Base-by-base conservation (phyloP, 2,888 invertebrate genomes). In the Zaprionus obscuricornis region DNA sequence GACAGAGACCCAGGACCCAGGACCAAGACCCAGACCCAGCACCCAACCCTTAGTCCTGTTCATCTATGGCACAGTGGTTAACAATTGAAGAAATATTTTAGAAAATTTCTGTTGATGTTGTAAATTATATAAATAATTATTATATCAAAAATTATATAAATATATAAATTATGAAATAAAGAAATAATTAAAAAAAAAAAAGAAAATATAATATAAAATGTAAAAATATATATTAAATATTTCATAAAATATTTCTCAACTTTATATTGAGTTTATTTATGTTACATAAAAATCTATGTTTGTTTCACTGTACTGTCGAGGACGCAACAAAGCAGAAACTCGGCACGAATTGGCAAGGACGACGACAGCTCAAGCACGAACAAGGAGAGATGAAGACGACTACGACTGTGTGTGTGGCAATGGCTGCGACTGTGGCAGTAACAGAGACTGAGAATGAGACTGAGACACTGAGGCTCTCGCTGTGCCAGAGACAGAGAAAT, bases 271-370 rank as follows among this genome's bases (percentile, higher is more conserved):
- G n/a, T 34, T 16, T 31, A 16, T 17, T 34, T 14, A 10, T 17
- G 1, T 7, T 22, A 3, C 4, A 29, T 3, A 29, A 29, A 10
- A 37, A 2, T 22, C 10, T 11, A 2, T 4, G 42, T 52, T 22
- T 1, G 5, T 2, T 14, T 65, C 82, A 78, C 74, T 77, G 78
- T 81, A n/a, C n/a, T n/a, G 18, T 36, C 14, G 27, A 13, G 42
- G 27, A 49, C 43, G 69, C 78, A 67, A 82, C 72, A 83, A 65
- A 76, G 76, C 83, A 79, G 76, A 76, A 76, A 75, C 83, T 75
- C 70, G 73, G 79, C 78, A 70, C 79, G 83, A 83, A 83, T 75
- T 67, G 79, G 76, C 78, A 78, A 78, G 81, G 84, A 83, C 84
- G 68, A 59, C 60, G 27, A 36, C 39, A 27, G 36, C 20, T 42